Evolutionary conservation across 2,113 vertebrate genomes (phyloP).

Genomic region (Charadrius vociferus): DNA sequence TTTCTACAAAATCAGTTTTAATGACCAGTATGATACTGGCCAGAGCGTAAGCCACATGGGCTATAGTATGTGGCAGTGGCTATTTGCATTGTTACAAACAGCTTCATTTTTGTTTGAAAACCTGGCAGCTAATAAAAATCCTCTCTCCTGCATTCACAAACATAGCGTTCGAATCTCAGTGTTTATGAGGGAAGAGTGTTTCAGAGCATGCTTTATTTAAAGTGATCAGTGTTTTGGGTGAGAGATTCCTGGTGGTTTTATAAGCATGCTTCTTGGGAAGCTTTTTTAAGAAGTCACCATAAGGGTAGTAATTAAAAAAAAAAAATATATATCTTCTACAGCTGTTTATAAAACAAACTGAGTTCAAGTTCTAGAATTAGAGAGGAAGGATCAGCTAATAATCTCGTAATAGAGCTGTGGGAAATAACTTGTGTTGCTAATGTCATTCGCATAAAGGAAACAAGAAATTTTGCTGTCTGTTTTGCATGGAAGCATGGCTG

Average conservation of each 20-base stretch:
- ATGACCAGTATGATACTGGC: neutral
- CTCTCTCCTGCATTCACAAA: neutral
- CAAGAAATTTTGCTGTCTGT: neutral
- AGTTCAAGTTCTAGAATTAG: neutral
- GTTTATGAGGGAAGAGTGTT: neutral
- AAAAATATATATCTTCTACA: neutral
- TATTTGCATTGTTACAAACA: neutral
- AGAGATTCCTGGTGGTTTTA: neutral
- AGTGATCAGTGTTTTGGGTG: neutral
- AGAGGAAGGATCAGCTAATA: neutral
- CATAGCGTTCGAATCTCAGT: neutral
- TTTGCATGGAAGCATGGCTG: neutral
- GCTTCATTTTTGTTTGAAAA: neutral
- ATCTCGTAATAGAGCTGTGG: neutral
- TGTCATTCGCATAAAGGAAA: neutral
- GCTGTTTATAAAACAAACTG: neutral
- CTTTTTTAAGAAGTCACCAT: neutral
- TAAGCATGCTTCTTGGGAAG: neutral
- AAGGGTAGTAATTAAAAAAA: neutral
- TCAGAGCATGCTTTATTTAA: neutral
- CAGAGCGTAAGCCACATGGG: neutral
- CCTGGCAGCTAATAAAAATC: neutral
- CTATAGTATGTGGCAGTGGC: neutral
- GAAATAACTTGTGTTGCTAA: neutral
- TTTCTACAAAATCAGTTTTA: neutral